Conservation (phyloP, 1,140 invertebrate genomes). For the Caerostris extrusa region DNA sequence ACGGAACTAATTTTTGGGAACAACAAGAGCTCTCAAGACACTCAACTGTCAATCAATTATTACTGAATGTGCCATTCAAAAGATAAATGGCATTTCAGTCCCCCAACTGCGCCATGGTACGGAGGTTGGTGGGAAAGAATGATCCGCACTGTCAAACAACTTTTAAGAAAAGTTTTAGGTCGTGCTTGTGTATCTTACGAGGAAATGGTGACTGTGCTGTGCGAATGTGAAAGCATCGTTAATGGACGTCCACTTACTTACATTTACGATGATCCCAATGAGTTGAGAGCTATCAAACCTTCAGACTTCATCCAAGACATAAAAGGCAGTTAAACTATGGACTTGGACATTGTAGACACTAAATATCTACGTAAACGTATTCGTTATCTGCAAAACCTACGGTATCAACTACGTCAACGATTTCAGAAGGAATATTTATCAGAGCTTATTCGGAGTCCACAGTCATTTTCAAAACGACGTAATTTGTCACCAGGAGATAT, state of each 20-base stretch:
- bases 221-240: neutral
- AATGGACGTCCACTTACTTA: slow-evolving; percentile 12
- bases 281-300: neutral
- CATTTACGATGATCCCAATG: neutral
- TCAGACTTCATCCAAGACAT: slow-evolving; percentile 26
- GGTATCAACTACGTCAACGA: no score
- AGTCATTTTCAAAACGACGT: no score
- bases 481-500: no score
- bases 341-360: no score
- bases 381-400: no score
- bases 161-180: slow-evolving; percentile 37
- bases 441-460: no score
- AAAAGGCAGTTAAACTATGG: neutral
- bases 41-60: slow-evolving; percentile 38
- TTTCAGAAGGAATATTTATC: no score
- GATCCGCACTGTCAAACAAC: slow-evolving; percentile 38
- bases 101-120: slow-evolving; percentile 42
- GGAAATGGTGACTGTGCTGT: neutral
- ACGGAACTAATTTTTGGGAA: slow-evolving; percentile 81
- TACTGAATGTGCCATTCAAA: neutral
- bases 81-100: slow-evolving; percentile 28
- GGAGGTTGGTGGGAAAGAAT: slow-evolving; percentile 19
- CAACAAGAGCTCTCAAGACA: slow-evolving; percentile 47
- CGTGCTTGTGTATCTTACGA: neutral
- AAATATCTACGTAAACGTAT: no score